Percentiles rank a stretch among this genome's conserved stretches.
These are phyloP conservation scores for Radopholus similis DNA, from an alignment of 1,140 invertebrate genomes.

Conservation along the genomic window DNA sequence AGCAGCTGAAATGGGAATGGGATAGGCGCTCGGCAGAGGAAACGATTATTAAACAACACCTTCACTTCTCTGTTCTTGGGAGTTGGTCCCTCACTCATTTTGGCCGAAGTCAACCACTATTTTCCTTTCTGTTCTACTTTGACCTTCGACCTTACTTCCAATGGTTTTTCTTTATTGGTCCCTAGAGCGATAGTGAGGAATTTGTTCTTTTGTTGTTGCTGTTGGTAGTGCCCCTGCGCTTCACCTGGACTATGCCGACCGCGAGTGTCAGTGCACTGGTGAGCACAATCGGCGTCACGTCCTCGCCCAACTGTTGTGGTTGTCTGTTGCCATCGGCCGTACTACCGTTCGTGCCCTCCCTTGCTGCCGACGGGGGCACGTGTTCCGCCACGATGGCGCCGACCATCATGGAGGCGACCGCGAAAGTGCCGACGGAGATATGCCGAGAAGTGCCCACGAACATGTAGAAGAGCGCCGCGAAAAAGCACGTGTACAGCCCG, in stretches of 20 bases:
- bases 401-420: conserved; percentile 57
- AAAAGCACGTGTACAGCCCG: conserved; percentile 63
- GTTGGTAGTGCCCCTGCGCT: conserved; percentile 12
- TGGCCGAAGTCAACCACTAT: too few species aligned
- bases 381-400: conserved; percentile 34
- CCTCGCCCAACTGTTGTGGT: neutral
- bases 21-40: too few species aligned
- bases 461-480: conserved; percentile 62
- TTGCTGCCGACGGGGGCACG: too few species aligned
- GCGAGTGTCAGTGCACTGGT: conserved; percentile 53
- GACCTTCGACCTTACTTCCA: too few species aligned
- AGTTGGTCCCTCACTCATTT: too few species aligned
- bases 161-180: too few species aligned
- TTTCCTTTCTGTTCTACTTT: too few species aligned
- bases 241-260: conserved; percentile 53
- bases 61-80: too few species aligned
- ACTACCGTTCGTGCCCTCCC: too few species aligned
- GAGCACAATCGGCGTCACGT: conserved; percentile 31
- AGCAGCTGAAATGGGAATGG: conserved; percentile 35
- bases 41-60: too few species aligned
- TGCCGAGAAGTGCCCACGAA: conserved; percentile 63
- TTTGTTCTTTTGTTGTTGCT: conserved; percentile 3
- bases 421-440: conserved; percentile 61
- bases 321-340: neutral
- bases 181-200: too few species aligned